A percentile compares a stretch with the other conserved stretches of the same genome.
phyloP scores from a whole-genome alignment of 2,113 vertebrate genomes.

The Nerophis lumbriciformis region DNA sequence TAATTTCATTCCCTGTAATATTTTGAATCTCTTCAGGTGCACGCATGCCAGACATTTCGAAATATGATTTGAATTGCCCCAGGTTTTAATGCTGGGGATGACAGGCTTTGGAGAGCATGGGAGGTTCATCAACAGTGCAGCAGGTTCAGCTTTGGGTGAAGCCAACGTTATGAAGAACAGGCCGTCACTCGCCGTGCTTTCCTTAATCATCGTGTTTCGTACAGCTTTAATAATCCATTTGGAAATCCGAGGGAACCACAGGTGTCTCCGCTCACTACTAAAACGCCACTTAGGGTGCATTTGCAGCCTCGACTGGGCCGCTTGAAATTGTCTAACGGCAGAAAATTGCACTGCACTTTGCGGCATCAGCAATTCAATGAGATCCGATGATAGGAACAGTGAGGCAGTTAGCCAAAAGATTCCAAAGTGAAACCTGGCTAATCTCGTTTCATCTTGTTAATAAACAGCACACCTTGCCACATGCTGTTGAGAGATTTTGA shows the following conservation, averaged over 20 bases:
- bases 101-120: not conserved
- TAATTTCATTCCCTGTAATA: not conserved
- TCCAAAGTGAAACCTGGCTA: slow-evolving; percentile 15
- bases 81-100: not conserved
- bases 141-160: slow-evolving; percentile 24
- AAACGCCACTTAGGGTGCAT: slow-evolving; percentile 20
- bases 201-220: slow-evolving; percentile 10
- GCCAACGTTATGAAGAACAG: slow-evolving; percentile 2
- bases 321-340: slow-evolving; percentile 17
- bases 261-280: slow-evolving; percentile 2
- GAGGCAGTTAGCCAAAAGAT: slow-evolving; percentile 1
- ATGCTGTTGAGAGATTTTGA: not conserved
- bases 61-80: not conserved
- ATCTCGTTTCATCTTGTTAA: slow-evolving; percentile 30
- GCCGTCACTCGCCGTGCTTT: not conserved
- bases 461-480: slow-evolving; percentile 22
- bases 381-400: slow-evolving; percentile 6
- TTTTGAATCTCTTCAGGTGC: not conserved
- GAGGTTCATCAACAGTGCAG: slow-evolving; percentile 11
- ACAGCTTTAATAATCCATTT: slow-evolving; percentile 18
- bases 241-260: slow-evolving; percentile 9
- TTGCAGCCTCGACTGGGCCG: slow-evolving; percentile 4
- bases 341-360: slow-evolving; percentile 14
- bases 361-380: slow-evolving; percentile 10
- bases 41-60: not conserved